Evolutionary conservation across 2,113 vertebrate genomes (phyloP), one percentile per base, ranked within the genome.

Genomic region (Dromas ardeola): DNA sequence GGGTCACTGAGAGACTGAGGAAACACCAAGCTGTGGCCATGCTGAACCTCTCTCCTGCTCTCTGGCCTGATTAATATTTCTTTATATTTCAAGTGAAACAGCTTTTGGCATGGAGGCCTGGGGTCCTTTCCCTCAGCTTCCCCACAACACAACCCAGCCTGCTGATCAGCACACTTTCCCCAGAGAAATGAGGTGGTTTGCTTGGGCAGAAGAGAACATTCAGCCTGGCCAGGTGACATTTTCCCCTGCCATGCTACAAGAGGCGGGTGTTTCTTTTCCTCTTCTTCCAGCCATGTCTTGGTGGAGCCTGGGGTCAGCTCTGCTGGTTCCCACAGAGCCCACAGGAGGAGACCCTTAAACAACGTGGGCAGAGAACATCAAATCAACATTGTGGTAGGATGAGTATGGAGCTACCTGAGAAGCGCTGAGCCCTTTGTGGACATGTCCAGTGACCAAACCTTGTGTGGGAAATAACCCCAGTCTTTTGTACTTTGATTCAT

Each of bases 371-470:
- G 61, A 67, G 61, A 87, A 89, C 6, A 32, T 9, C 58, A 66
- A 61, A 67, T 29, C 50, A 80, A 65, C 30, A 30, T 6, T 4
- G 0, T 43, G 38, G 50, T 32, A 61, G 47, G 38, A 55, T 3
- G 1, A 16, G 6, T 45, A 32, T 2, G 6, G 34, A 91, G 40
- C 27, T 62, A 49, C 15, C 34, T 42, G 34, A 6, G 43, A 92
- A 82, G 61, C 59, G 26, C 38, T 43, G 32, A 87, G 30, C 14
- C 49, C n/a, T 71, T 61, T 69, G 40, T 3, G 7, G 47, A 42
- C 26, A 21, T 6, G 15, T 47, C 12, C 21, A 34, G 43, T 30
- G 56, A 55, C 20, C 0, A 0, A 61, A 61, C 27, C 30, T 5
- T 18, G 8, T 12, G 25, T 49, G 14, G 53, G 36, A 82, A 90